Evolutionary conservation across 2,797 vertebrate genomes (phyloP).

Genomic region (Ibycter americanus): DNA sequence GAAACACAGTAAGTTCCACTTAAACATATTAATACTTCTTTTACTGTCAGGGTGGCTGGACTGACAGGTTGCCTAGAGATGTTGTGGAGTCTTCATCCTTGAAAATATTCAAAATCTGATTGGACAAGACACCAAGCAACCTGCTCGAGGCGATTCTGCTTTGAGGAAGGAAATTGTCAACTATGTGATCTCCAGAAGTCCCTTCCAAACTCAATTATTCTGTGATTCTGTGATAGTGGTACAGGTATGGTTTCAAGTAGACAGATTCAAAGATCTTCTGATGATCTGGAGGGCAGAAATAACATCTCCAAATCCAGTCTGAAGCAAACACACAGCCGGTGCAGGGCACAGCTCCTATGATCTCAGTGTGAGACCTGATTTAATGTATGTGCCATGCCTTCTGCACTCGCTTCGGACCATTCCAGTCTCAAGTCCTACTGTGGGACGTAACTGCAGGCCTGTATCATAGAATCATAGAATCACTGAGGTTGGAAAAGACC

Average conservation of each 20-base stretch:
- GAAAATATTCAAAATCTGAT: neutral
- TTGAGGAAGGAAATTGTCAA: neutral
- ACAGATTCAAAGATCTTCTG: neutral
- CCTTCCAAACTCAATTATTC: neutral
- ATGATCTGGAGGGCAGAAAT: neutral
- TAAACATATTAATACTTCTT: neutral
- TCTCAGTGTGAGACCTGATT: neutral
- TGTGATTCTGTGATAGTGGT: neutral
- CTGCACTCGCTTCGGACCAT: neutral
- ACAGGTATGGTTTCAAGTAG: neutral
- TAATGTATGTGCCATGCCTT: rapidly evolving
- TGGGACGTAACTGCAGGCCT: neutral
- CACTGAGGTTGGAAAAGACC: no score
- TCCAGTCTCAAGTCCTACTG: neutral
- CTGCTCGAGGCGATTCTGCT: neutral
- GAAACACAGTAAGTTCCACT: neutral
- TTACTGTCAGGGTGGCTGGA: neutral
- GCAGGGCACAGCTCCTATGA: neutral
- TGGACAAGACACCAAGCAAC: neutral
- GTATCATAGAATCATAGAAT: neutral
- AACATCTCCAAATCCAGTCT: neutral
- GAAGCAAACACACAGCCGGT: neutral
- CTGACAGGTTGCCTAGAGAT: neutral
- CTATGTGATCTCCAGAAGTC: neutral
- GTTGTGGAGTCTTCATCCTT: neutral